Base-by-base conservation (phyloP, 2,888 invertebrate genomes). In the Bedellia somnulentella region DNA sequence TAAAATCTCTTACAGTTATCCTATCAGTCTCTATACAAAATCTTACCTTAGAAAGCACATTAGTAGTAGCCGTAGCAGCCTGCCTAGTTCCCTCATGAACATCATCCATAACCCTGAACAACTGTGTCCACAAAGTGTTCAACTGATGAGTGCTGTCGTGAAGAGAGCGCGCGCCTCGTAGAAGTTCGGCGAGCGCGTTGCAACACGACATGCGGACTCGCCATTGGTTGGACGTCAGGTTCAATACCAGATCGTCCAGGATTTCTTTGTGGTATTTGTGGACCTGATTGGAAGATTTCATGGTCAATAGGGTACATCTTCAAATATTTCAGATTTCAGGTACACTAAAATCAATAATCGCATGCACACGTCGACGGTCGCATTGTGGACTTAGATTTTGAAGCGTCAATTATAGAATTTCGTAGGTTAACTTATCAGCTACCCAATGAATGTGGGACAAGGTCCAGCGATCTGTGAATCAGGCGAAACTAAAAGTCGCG, bases 21-120 rank as follows among this genome's bases (percentile, higher is more conserved):
- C n/a, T n/a, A n/a, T n/a, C n/a, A n/a, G n/a, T n/a, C n/a, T n/a
- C n/a, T n/a, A n/a, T n/a, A n/a, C n/a, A n/a, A n/a, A n/a, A n/a
- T 37, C 36, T 42, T 55, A 89, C 88, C 76, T 89, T 89, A 41
- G 89, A 86, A 10, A 93, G 64, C 12, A 85, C 77, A 40, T 76
- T 80, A 0, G 86, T 81, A 0, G 91, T 86, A 32, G 81, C 82
- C 4, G 80, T 83, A 3, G 92, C 92, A 0, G 87, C 83, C 35
- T 81, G 66, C 28, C 93, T 62, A 1, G 91, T 91, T 14, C 86
- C 89, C 52, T 92, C 94, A 56, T 96, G 95, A 42, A 93, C 89
- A 58, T 96, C 96, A 54, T 96, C 96, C 86, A 93, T 89, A 0
- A 95, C 94, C 12, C 93, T 76, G 56, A 95, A 91, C 37, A 94